phyloP scores from a whole-genome alignment of 1,140 invertebrate genomes.

The Homalodisca vitripennis region DNA sequence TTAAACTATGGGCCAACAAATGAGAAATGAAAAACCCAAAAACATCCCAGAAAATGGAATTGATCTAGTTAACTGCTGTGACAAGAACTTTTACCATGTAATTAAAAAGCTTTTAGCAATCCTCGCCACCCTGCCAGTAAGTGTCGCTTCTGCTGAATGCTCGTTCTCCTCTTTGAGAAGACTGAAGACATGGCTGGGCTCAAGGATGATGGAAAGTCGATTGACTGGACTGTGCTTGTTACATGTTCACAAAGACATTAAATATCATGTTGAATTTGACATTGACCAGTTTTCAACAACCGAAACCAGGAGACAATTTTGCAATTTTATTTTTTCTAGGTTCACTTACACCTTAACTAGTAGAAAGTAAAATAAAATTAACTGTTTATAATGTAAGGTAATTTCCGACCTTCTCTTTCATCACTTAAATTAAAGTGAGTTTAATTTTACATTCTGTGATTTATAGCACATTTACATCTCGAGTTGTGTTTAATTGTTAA shows the following conservation, averaged over 20 bases:
- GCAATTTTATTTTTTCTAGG: too few species aligned
- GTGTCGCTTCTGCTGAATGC: not conserved
- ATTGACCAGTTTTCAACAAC: constrained; percentile 3
- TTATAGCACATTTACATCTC: too few species aligned
- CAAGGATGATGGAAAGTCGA: not conserved
- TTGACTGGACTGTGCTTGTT: not conserved
- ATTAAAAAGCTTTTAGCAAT: not conserved
- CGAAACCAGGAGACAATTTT: too few species aligned
- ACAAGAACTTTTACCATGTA: not conserved
- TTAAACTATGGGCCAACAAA: not conserved
- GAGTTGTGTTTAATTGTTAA: too few species aligned
- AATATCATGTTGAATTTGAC: not conserved
- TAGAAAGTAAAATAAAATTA: too few species aligned
- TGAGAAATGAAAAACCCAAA: not conserved
- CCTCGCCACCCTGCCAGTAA: not conserved
- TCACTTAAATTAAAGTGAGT: too few species aligned
- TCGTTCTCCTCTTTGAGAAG: not conserved
- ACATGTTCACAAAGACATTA: constrained; percentile 1
- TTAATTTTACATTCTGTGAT: too few species aligned
- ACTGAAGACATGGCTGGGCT: not conserved
- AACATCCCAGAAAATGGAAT: not conserved
- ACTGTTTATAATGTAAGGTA: too few species aligned
- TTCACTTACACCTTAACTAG: too few species aligned
- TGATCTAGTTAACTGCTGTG: not conserved
- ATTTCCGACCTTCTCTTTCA: too few species aligned